A percentile compares a stretch with the other conserved stretches of the same genome.
Evolutionary conservation across 2,888 invertebrate species (phyloP).

Genomic region (Agonopterix alstromeriana): DNA sequence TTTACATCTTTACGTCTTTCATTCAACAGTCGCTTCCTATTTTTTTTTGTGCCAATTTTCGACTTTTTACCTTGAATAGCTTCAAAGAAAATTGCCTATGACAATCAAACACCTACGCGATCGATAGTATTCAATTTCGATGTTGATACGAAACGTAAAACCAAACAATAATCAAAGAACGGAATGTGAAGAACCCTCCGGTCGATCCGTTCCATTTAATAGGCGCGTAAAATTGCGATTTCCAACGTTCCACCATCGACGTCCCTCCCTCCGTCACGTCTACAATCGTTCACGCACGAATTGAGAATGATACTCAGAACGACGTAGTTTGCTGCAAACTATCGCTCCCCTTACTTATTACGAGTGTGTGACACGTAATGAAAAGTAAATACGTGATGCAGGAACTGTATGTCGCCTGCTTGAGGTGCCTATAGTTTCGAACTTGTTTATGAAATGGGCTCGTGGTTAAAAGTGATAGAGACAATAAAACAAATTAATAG

Average conservation of each 20-base stretch:
- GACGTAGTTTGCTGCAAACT: conserved; percentile 3
- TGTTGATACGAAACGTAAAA: neutral
- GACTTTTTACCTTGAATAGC: neutral
- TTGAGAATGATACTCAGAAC: conserved; percentile 21
- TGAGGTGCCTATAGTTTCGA: too few relatives aligned
- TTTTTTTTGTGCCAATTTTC: neutral
- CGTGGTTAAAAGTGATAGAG: too few relatives aligned
- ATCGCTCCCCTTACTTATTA: neutral
- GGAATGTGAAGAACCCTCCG: conserved; percentile 1
- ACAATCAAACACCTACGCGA: neutral
- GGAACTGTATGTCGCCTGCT: too few relatives aligned
- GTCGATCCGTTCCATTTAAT: conserved; percentile 41
- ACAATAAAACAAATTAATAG: too few relatives aligned
- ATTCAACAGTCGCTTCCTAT: too few relatives aligned
- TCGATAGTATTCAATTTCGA: neutral
- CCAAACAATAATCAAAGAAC: neutral
- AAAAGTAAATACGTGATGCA: too few relatives aligned
- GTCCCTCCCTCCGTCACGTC: conserved; percentile 30
- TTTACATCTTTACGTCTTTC: too few relatives aligned
- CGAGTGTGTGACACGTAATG: neutral
- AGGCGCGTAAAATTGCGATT: conserved; percentile 43
- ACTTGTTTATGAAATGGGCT: too few relatives aligned
- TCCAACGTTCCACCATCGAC: conserved; percentile 25
- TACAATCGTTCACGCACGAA: conserved; percentile 52
- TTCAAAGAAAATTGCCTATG: neutral